These are phyloP conservation scores for Malacoraja senta DNA, from an alignment of 2,797 vertebrate species.

Conservation along the genomic window DNA sequence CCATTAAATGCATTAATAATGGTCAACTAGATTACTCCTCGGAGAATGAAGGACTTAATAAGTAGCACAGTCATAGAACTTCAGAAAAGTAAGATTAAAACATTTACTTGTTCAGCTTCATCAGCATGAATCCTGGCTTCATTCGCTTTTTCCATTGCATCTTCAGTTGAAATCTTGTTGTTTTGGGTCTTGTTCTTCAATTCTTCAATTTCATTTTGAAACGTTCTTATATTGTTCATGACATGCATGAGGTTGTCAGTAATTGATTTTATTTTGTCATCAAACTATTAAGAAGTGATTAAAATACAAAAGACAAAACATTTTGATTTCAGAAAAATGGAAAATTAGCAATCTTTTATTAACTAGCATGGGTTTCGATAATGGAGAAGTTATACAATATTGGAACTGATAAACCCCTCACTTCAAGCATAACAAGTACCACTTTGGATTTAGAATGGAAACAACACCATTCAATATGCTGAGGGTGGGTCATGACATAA, in stretches of 20 bases:
- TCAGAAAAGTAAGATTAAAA: conserved; percentile 19
- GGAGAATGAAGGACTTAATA: neutral
- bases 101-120: conserved; percentile 51
- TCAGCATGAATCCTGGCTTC: conserved; percentile 47
- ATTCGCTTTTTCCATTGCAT: conserved; percentile 53
- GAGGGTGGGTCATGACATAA: neutral
- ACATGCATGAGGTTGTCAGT: conserved; percentile 49
- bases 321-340: neutral
- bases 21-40: neutral
- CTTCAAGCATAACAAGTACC: too few species aligned
- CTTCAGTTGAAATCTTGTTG: conserved; percentile 53
- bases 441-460: neutral
- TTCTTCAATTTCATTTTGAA: conserved; percentile 52
- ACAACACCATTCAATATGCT: neutral
- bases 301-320: conserved; percentile 39
- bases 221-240: conserved; percentile 30
- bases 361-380: neutral
- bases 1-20: neutral
- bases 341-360: neutral
- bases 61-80: neutral
- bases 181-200: conserved; percentile 58
- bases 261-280: conserved; percentile 50
- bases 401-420: neutral
- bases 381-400: neutral
- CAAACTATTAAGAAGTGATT: conserved; percentile 52